Evolutionary conservation across 1,140 invertebrate genomes (phyloP).

Genomic region (Eumaeus atala): DNA sequence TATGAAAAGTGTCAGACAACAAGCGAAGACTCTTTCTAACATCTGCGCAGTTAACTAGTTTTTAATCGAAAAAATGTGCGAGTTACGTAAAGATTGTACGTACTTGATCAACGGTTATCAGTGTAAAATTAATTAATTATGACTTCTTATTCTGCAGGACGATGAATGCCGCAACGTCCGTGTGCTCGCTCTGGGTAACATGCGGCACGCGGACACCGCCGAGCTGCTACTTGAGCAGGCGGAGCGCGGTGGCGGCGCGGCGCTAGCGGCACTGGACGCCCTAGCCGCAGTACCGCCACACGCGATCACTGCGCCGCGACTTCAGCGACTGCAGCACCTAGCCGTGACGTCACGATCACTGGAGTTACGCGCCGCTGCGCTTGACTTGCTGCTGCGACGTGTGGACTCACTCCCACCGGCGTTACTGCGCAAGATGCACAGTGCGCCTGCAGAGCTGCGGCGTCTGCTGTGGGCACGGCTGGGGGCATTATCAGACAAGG

Average conservation of each 20-base stretch:
- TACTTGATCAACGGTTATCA: too few relatives aligned
- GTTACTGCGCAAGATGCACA: constrained; percentile 23
- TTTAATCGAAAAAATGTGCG: too few relatives aligned
- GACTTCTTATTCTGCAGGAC: constrained; percentile 20
- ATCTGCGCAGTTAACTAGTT: too few relatives aligned
- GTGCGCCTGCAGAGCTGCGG: constrained; percentile 27
- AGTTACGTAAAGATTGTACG: too few relatives aligned
- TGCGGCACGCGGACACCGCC: constrained; percentile 30
- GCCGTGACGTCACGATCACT: constrained; percentile 24
- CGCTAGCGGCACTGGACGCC: constrained; percentile 26
- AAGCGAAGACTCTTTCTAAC: too few relatives aligned
- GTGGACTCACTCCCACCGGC: constrained; percentile 21
- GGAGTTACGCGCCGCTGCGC: constrained; percentile 39
- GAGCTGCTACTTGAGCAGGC: constrained; percentile 35
- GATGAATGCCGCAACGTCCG: constrained; percentile 29
- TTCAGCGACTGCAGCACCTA: constrained; percentile 23
- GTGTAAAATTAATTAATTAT: background rate
- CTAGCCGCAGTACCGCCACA: constrained; percentile 8
- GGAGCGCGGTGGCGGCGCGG: constrained; percentile 17
- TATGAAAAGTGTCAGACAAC: too few relatives aligned
- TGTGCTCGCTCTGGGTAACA: constrained; percentile 37
- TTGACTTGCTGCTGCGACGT: constrained; percentile 31
- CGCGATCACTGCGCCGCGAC: constrained; percentile 11
- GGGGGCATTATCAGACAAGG: constrained; percentile 13
- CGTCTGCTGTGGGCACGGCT: constrained; percentile 39